These are phyloP conservation scores for Slavum lentiscoides DNA, from an alignment of 2,888 invertebrate species.

Conservation along the genomic window DNA sequence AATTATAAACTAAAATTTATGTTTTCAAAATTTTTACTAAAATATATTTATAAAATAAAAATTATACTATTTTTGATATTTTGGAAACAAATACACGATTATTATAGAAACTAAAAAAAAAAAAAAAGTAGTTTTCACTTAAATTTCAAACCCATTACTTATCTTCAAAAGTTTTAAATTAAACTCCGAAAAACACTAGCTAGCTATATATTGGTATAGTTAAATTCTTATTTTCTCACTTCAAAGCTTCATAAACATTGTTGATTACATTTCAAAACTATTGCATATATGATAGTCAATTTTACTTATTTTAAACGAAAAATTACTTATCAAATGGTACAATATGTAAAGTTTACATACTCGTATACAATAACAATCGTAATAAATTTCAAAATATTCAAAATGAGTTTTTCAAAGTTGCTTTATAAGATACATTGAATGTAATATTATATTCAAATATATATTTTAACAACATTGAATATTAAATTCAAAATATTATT, in stretches of 20 bases:
- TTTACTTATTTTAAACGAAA: constrained; percentile 21
- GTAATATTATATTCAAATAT: not conserved
- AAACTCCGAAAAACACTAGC: not conserved
- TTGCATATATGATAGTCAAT: constrained; percentile 23
- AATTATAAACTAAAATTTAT: not conserved
- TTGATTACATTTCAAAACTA: constrained; percentile 35
- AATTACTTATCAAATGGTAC: constrained; percentile 4
- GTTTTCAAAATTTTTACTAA: not conserved
- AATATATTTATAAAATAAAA: too few relatives aligned
- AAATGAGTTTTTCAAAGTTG: not conserved
- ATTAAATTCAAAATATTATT: not conserved
- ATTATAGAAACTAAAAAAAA: not conserved
- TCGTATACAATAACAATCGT: not conserved
- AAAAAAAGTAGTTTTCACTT: not conserved
- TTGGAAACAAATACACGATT: not conserved
- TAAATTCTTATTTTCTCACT: constrained; percentile 15
- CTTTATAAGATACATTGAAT: not conserved
- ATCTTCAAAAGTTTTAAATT: constrained; percentile 31
- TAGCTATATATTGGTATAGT: constrained; percentile 5
- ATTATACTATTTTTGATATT: not conserved
- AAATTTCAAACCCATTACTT: constrained; percentile 26
- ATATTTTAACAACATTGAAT: not conserved
- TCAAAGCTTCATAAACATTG: constrained; percentile 18
- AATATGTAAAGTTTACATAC: not conserved
- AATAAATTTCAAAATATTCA: constrained; percentile 4